Evolutionary conservation across 2,797 vertebrate species (phyloP).

Genomic region (Muscicapa striata): DNA sequence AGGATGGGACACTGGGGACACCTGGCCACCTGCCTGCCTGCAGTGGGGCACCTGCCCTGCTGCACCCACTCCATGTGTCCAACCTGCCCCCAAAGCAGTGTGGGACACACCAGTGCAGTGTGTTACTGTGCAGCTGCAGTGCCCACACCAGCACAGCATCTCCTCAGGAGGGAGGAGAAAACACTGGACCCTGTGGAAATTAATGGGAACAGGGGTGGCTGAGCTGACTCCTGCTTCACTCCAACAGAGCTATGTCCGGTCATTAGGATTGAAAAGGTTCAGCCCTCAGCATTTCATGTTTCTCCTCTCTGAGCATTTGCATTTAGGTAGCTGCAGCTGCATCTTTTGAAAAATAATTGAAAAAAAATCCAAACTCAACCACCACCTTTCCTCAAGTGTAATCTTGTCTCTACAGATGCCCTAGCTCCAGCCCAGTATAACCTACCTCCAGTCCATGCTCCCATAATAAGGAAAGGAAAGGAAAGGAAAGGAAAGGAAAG

Average conservation of each 20-base stretch:
- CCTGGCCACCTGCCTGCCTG: rapidly evolving
- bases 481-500: too few species aligned
- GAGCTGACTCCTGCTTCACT: neutral
- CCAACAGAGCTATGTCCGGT: neutral
- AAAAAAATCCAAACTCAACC: neutral
- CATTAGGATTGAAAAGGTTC: neutral
- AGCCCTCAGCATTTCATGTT: neutral
- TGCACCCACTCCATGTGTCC: rapidly evolving
- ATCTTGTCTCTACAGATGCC: rapidly evolving
- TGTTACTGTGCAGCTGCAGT: rapidly evolving
- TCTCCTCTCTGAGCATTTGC: neutral
- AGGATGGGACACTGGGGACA: neutral
- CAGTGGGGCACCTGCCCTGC: neutral
- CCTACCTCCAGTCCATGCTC: neutral
- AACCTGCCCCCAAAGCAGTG: rapidly evolving
- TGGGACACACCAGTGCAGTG: neutral
- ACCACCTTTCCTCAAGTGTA: neutral
- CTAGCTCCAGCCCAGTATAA: neutral
- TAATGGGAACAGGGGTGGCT: neutral
- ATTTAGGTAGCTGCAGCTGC: neutral
- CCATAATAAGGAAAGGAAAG: neutral
- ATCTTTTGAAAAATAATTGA: neutral
- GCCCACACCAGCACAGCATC: rapidly evolving
- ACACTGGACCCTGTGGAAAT: rapidly evolving
- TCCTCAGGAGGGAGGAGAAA: neutral